A percentile compares a stretch with the other conserved stretches of the same genome.
Evolutionary conservation across 1,140 invertebrate genomes (phyloP).

Genomic region (Hetaerina americana): DNA sequence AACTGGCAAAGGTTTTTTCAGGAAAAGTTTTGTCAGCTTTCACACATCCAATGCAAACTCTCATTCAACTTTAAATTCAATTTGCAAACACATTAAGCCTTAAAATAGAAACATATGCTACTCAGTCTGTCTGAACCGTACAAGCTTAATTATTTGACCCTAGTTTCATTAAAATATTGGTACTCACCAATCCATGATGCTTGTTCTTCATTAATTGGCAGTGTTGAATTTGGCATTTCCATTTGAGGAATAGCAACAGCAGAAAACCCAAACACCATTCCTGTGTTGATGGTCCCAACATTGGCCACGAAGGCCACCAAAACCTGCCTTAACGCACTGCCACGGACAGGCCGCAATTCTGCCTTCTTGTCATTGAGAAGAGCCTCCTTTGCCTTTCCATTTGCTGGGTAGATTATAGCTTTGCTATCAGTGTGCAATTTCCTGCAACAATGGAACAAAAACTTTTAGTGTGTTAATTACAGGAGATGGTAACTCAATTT

Average conservation of each 20-base stretch:
- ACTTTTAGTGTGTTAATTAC: too few relatives aligned
- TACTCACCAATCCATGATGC: slow-evolving; percentile 60
- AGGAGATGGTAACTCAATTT: too few relatives aligned
- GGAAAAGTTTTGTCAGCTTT: too few relatives aligned
- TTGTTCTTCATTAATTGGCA: slow-evolving; percentile 42
- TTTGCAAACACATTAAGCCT: too few relatives aligned
- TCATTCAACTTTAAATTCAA: too few relatives aligned
- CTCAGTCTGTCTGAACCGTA: too few relatives aligned
- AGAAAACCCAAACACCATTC: slow-evolving; percentile 58
- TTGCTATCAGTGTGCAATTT: background rate
- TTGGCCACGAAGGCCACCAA: slow-evolving; percentile 47
- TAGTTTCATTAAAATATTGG: slow-evolving; percentile 3
- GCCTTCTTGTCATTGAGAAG: background rate
- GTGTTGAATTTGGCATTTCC: slow-evolving; percentile 33
- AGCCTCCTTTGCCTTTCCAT: background rate
- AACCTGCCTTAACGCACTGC: background rate
- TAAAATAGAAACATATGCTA: too few relatives aligned
- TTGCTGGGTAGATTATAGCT: background rate
- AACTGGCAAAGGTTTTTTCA: too few relatives aligned
- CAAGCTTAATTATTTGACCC: too few relatives aligned
- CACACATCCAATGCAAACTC: too few relatives aligned
- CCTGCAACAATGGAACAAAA: background rate
- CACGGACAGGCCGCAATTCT: background rate
- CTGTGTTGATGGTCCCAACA: slow-evolving; percentile 54
- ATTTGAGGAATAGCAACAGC: slow-evolving; percentile 55